Percentiles rank a stretch among this genome's conserved stretches.
Conservation (phyloP, 2,888 invertebrate species). For the Melanotus villosus region DNA sequence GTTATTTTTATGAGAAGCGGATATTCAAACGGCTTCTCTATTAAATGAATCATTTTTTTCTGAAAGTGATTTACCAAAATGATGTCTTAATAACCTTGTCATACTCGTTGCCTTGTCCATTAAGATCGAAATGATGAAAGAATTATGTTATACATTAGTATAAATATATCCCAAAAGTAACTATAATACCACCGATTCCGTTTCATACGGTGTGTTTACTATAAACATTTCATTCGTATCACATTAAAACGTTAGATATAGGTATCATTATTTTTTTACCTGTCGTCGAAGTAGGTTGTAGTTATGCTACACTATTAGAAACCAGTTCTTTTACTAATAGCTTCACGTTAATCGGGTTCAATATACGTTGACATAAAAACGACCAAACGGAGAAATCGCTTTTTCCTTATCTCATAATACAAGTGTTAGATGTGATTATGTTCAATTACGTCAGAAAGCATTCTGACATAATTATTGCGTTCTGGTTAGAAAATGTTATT, state of each 20-base stretch:
- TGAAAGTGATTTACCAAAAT: too few relatives aligned
- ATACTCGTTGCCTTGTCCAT: too few relatives aligned
- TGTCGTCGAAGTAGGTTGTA: neutral
- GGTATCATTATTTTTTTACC: neutral
- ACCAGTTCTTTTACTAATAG: conserved; percentile 16
- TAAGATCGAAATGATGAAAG: too few relatives aligned
- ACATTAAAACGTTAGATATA: neutral
- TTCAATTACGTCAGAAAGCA: conserved; percentile 25
- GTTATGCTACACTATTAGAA: conserved; percentile 1
- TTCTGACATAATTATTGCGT: conserved; percentile 28
- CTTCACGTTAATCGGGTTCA: conserved; percentile 4
- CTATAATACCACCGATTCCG: neutral
- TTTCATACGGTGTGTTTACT: neutral
- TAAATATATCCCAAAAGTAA: too few relatives aligned
- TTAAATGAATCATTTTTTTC: too few relatives aligned
- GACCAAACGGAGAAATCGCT: conserved; percentile 29
- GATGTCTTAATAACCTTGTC: too few relatives aligned
- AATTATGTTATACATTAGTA: too few relatives aligned
- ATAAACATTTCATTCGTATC: neutral
- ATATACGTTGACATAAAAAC: conserved; percentile 18
- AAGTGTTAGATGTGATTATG: conserved; percentile 30
- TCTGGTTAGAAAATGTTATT: neutral
- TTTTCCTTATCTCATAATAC: conserved; percentile 14
- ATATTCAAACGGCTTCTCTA: too few relatives aligned
- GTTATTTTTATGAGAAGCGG: too few relatives aligned